phyloP scores from a whole-genome alignment of 2,888 invertebrate species.

The Tenthredo livida region DNA sequence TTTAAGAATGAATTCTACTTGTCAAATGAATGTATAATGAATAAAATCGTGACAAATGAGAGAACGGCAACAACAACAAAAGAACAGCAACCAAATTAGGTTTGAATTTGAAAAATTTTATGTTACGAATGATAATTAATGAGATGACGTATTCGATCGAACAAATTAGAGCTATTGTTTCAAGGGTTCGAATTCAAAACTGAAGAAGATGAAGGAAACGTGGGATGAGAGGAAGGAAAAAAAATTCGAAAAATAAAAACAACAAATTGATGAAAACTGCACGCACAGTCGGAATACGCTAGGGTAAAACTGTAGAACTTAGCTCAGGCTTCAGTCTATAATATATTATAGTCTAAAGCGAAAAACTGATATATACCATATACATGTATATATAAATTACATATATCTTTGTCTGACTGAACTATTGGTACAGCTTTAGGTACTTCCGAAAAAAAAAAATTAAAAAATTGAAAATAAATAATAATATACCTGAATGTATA shows the following conservation, averaged over 20 bases:
- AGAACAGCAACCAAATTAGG: too few relatives aligned
- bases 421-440: slow-evolving; percentile 49
- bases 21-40: too few relatives aligned
- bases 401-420: slow-evolving; percentile 45
- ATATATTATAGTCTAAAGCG: slow-evolving; percentile 43
- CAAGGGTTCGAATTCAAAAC: neutral
- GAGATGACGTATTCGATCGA: too few relatives aligned
- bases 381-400: neutral
- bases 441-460: slow-evolving; percentile 2
- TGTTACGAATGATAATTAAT: too few relatives aligned
- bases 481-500: neutral
- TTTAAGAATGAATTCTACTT: too few relatives aligned
- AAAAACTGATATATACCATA: slow-evolving; percentile 32
- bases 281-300: slow-evolving; percentile 63
- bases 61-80: too few relatives aligned
- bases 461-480: neutral
- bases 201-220: slow-evolving; percentile 4
- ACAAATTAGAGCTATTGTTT: neutral
- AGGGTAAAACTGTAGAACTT: slow-evolving; percentile 55
- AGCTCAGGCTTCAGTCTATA: slow-evolving; percentile 51
- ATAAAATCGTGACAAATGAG: too few relatives aligned
- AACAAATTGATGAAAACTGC: slow-evolving; percentile 57
- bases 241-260: slow-evolving; percentile 35
- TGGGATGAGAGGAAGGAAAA: slow-evolving; percentile 44
- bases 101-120: too few relatives aligned